Evolutionary conservation across 2,113 vertebrate species (phyloP).

Genomic region (Tyrannus savana): DNA sequence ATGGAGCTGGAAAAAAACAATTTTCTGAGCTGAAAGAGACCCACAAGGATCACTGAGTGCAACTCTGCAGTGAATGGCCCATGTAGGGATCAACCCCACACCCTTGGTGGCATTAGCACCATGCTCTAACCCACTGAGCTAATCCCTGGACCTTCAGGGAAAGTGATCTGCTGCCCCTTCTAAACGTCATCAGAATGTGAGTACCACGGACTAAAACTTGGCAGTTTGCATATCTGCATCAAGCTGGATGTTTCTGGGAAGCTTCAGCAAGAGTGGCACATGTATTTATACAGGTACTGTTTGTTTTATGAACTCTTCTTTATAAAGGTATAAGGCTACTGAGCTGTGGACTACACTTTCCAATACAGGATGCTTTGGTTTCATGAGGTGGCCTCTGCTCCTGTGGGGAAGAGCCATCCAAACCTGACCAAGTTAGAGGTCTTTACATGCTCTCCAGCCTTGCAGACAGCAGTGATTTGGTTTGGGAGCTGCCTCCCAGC

Average conservation of each 20-base stretch:
- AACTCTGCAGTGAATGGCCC: neutral
- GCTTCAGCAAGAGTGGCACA: neutral
- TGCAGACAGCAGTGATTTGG: neutral
- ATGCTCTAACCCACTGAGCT: neutral
- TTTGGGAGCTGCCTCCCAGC: neutral
- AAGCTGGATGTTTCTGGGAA: neutral
- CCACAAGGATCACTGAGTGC: neutral
- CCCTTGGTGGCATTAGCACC: neutral
- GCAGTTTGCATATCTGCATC: neutral
- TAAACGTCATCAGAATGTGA: neutral
- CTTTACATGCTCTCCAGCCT: neutral
- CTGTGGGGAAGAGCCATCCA: neutral
- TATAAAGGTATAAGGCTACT: neutral
- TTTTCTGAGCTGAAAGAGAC: neutral
- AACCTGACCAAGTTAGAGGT: neutral
- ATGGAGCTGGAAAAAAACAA: neutral
- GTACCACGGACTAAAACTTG: neutral
- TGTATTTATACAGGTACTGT: neutral
- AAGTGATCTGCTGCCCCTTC: neutral
- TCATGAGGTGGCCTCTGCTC: neutral
- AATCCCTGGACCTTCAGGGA: neutral
- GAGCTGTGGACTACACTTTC: neutral
- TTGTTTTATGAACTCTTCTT: neutral
- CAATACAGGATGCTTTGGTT: neutral
- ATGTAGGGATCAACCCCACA: neutral